phyloP scores from a whole-genome alignment of 2,797 vertebrate species.

The Alosa sapidissima region DNA sequence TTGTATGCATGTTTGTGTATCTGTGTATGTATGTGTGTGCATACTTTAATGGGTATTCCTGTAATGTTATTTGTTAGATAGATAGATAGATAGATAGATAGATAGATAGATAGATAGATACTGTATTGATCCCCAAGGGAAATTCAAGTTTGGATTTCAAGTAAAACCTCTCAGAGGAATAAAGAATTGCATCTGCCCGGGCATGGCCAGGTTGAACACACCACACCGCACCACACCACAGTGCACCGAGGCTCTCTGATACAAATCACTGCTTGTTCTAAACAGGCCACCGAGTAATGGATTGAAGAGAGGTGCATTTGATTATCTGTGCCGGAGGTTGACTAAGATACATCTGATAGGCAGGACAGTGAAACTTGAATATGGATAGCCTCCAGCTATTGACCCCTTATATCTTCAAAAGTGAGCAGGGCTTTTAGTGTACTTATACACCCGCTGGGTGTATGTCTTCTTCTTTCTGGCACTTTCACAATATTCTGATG shows the following conservation, averaged over 20 bases:
- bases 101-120: too few species aligned
- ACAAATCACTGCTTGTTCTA: slow-evolving; percentile 58
- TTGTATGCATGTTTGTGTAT: neutral
- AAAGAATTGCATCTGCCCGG: neutral
- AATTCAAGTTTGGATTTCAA: neutral
- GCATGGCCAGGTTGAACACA: neutral
- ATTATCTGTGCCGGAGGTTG: slow-evolving; percentile 64
- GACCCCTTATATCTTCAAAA: slow-evolving; percentile 71
- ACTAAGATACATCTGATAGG: slow-evolving; percentile 75
- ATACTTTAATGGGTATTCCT: neutral
- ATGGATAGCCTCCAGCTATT: slow-evolving; percentile 78
- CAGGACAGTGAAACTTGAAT: slow-evolving; percentile 68
- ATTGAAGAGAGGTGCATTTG: slow-evolving; percentile 70
- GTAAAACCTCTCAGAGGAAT: neutral
- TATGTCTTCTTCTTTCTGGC: slow-evolving; percentile 69
- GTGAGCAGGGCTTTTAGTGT: slow-evolving; percentile 73
- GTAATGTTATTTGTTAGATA: neutral
- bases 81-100: too few species aligned
- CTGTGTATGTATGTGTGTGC: neutral
- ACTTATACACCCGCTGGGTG: slow-evolving; percentile 65
- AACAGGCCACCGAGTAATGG: slow-evolving; percentile 66
- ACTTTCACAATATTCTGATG: slow-evolving; percentile 76
- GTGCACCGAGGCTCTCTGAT: neutral
- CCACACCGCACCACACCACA: neutral
- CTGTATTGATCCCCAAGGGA: too few species aligned